Percentiles rank a stretch among this genome's conserved stretches.
Evolutionary conservation across 2,113 vertebrate species (phyloP).

Genomic region (zebrafish (Danio rerio)): GRCz12tu NC_133183.1:16994001-16994500

Average conservation of each 20-base stretch:
- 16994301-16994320: neutral
- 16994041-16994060: constrained; percentile 6
- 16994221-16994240: neutral
- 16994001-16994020: constrained; percentile 11
- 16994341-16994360: too few species aligned
- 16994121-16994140: constrained; percentile 36
- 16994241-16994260: neutral
- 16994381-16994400: too few species aligned
- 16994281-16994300: neutral
- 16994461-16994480: too few species aligned
- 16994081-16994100: constrained; percentile 27
- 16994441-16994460: too few species aligned
- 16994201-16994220: neutral
- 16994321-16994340: too few species aligned
- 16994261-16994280: neutral
- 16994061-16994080: constrained; percentile 52
- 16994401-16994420: too few species aligned
- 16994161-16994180: neutral
- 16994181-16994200: neutral
- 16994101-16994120: constrained; percentile 36
- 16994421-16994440: too few species aligned
- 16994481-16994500: too few species aligned
- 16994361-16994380: too few species aligned
- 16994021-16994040: constrained; percentile 7
- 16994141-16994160: constrained; percentile 24